These are phyloP conservation scores for Tetragnatha versicolor DNA, from an alignment of 1,140 invertebrate species.

Conservation along the genomic window DNA sequence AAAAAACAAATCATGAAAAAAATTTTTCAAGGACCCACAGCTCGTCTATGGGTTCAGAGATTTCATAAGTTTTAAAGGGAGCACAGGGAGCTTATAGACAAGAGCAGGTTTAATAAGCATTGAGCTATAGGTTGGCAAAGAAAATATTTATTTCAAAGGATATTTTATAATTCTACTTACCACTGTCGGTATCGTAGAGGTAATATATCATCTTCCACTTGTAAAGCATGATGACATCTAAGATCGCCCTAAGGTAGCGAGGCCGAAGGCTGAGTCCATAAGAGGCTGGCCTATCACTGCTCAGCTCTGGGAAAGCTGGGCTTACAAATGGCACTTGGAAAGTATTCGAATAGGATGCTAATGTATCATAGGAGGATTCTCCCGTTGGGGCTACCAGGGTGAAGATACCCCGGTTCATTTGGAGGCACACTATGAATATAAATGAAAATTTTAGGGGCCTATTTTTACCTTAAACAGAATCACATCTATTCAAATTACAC, in stretches of 20 bases:
- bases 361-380: constrained; percentile 89
- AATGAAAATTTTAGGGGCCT: too few relatives aligned
- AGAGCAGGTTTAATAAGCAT: too few relatives aligned
- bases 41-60: too few relatives aligned
- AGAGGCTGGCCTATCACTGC: constrained; percentile 76
- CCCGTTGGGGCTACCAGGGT: constrained; percentile 88
- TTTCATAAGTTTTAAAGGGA: too few relatives aligned
- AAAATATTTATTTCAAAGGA: too few relatives aligned
- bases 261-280: constrained; percentile 91
- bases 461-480: too few relatives aligned
- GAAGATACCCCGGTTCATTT: constrained; percentile 89
- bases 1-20: too few relatives aligned
- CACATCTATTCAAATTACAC: too few relatives aligned
- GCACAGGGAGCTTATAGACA: too few relatives aligned
- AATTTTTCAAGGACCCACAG: too few relatives aligned
- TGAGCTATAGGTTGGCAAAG: too few relatives aligned
- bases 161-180: constrained; percentile 69
- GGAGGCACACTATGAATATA: constrained; percentile 91
- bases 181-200: constrained; percentile 93
- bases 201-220: constrained; percentile 93
- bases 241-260: constrained; percentile 90
- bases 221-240: constrained; percentile 90
- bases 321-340: constrained; percentile 96
- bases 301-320: constrained; percentile 88
- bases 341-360: constrained; percentile 94